Conservation (phyloP, 92 coral and sea anemone species). For the Phenganax subtilis region DNA sequence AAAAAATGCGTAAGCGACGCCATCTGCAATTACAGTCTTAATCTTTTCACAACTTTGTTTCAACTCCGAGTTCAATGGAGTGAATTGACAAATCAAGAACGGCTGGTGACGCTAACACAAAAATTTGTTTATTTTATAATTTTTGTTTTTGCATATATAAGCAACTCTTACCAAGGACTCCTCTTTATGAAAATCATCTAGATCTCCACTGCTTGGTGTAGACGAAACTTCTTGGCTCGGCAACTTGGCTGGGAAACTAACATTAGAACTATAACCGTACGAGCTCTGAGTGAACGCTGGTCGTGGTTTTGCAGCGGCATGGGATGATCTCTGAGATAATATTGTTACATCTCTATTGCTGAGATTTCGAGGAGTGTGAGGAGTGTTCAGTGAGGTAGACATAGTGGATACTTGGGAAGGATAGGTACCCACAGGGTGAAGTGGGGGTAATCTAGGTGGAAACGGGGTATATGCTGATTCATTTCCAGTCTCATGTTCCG, state of each 20-base stretch:
- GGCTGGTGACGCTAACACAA: no score
- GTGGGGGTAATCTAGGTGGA: slow-evolving; percentile 66
- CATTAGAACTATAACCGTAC: slow-evolving; percentile 5
- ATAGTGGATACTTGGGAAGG: slow-evolving; percentile 65
- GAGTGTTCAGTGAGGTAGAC: slow-evolving; percentile 58
- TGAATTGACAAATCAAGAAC: no score
- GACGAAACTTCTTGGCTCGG: slow-evolving; percentile 19
- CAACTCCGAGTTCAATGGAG: no score
- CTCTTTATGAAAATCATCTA: not conserved
- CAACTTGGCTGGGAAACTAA: slow-evolving; percentile 16
- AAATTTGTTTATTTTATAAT: not conserved
- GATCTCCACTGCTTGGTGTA: not conserved
- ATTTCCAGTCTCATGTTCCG: not conserved
- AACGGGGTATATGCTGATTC: slow-evolving; percentile 48
- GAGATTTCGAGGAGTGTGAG: slow-evolving; percentile 55
- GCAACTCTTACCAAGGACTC: slow-evolving; percentile 12
- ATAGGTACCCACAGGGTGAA: slow-evolving; percentile 43
- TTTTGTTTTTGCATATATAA: not conserved
- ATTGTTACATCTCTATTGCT: slow-evolving; percentile 37
- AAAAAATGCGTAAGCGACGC: no score
- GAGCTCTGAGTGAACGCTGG: not conserved
- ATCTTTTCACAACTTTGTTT: no score
- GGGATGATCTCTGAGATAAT: not conserved
- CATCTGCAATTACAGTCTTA: no score
- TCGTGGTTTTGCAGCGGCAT: not conserved